phyloP scores from a whole-genome alignment of 2,797 vertebrate species.

The Labeo calbasu region DNA sequence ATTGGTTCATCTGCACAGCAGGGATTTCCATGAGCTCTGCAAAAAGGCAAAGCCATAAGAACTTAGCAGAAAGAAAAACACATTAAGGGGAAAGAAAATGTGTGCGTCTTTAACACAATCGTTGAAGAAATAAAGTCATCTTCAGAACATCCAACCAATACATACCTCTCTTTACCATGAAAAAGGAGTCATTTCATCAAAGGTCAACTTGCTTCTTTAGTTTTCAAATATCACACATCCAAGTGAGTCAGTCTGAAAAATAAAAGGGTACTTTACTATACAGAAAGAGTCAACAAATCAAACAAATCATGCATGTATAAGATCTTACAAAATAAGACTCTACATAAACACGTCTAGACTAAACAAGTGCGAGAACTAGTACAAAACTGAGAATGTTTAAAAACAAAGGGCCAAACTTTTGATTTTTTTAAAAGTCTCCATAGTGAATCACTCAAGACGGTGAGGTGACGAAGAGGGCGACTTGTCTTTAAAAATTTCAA shows the following conservation, averaged over 20 bases:
- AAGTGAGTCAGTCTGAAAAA: slow-evolving; percentile 13
- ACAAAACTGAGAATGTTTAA: neutral
- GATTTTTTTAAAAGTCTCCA: neutral
- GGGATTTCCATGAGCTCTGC: neutral
- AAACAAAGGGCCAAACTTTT: neutral
- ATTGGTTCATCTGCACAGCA: neutral
- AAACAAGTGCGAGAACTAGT: neutral
- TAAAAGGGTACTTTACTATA: neutral
- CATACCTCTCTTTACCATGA: slow-evolving; percentile 15
- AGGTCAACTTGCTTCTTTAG: neutral
- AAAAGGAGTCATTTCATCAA: neutral
- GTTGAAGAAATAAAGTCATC: too few relatives aligned
- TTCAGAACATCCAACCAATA: neutral
- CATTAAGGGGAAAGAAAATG: too few relatives aligned
- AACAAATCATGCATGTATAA: neutral
- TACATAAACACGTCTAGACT: neutral
- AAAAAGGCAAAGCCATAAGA: neutral
- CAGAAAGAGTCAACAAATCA: neutral
- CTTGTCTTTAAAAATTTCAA: neutral
- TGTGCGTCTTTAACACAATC: too few relatives aligned
- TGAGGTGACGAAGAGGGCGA: neutral
- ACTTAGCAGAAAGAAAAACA: neutral
- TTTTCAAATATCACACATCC: slow-evolving; percentile 2
- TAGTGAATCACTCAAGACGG: slow-evolving; percentile 20
- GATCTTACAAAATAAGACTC: neutral